These are phyloP conservation scores for Phlogophora meticulosa DNA, from an alignment of 2,888 invertebrate genomes.

Conservation along the genomic window DNA sequence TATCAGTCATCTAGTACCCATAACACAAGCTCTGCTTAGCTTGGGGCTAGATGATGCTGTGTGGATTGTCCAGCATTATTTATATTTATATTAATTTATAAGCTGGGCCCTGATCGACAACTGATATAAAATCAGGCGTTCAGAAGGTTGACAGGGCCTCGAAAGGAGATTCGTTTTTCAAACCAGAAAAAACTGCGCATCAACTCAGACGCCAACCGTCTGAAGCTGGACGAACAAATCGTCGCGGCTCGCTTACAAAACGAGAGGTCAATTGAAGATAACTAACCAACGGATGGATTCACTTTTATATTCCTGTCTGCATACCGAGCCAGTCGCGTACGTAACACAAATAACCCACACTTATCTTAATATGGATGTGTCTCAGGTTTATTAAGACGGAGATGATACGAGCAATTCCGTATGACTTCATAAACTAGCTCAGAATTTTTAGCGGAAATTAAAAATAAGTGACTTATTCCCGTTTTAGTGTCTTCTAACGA, in stretches of 20 bases:
- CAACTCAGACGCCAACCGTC: slow-evolving; percentile 14
- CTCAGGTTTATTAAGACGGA: not conserved
- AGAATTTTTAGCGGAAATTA: no score
- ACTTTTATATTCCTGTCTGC: slow-evolving; percentile 56
- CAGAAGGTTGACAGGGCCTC: no score
- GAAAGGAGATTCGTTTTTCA: not conserved
- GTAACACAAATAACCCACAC: slow-evolving; percentile 42
- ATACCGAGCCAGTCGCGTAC: slow-evolving; percentile 11
- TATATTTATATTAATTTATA: no score
- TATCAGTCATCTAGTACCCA: no score
- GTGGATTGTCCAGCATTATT: no score
- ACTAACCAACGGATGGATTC: slow-evolving; percentile 58
- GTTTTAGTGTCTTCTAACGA: no score
- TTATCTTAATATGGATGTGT: slow-evolving; percentile 9
- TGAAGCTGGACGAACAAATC: slow-evolving; percentile 12
- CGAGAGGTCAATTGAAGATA: slow-evolving; percentile 58
- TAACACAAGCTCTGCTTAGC: no score
- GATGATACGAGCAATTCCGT: not conserved
- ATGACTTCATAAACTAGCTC: no score
- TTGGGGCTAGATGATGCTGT: no score
- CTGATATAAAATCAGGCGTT: no score
- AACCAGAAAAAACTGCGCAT: slow-evolving; percentile 18
- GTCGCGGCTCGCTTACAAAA: slow-evolving; percentile 37
- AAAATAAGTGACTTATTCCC: no score
- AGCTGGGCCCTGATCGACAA: no score